These are phyloP conservation scores for Enteromius thamalakanensis DNA, from an alignment of 2,797 vertebrate species.

Conservation along the genomic window DNA sequence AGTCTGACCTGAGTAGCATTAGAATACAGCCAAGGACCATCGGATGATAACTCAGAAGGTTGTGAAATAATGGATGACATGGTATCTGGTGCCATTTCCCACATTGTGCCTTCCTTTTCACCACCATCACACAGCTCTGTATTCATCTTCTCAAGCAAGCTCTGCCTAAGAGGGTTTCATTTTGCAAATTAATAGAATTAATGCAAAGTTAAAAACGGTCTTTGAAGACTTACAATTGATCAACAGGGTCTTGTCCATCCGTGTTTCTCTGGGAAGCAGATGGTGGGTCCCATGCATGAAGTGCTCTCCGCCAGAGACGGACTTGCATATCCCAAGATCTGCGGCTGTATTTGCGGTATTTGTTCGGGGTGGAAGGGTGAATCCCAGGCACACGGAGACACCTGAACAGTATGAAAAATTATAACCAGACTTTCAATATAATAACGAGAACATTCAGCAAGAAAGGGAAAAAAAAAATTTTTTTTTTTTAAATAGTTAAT, in stretches of 20 bases:
- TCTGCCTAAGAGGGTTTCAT: conserved; percentile 50
- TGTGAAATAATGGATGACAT: conserved; percentile 64
- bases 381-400: conserved; percentile 76
- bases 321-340: conserved; percentile 89
- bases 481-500: too few species aligned
- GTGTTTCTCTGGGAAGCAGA: conserved; percentile 46
- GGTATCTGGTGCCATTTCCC: conserved; percentile 57
- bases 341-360: conserved; percentile 84
- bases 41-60: conserved; percentile 38
- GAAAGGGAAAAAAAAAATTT: not conserved
- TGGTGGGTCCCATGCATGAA: conserved; percentile 85
- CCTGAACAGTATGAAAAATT: conserved; percentile 62
- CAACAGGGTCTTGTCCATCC: conserved; percentile 69
- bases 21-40: conserved; percentile 59
- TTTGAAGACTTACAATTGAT: conserved; percentile 73
- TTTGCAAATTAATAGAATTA: not conserved
- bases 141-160: conserved; percentile 60
- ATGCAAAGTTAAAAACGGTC: too few species aligned
- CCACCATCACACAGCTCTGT: conserved; percentile 59
- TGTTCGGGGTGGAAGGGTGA: conserved; percentile 87
- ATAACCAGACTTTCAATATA: not conserved
- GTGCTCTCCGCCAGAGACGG: conserved; percentile 82
- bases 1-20: conserved; percentile 59
- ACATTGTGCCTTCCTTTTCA: conserved; percentile 61
- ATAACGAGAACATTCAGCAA: not conserved